phyloP scores from a whole-genome alignment of 2,113 vertebrate genomes.

The Solea senegalensis region DNA sequence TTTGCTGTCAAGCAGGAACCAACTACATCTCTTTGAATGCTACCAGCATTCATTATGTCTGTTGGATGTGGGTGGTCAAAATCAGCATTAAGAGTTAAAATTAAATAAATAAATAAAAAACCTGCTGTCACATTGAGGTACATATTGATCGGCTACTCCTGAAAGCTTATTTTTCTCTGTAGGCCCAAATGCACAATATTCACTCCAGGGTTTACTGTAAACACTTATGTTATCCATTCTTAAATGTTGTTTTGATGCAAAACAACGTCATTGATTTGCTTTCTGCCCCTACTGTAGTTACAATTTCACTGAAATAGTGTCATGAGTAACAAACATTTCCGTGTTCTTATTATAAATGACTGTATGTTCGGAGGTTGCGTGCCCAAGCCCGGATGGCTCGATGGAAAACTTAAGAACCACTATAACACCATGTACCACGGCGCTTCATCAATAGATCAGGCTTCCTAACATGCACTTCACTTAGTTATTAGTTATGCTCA shows the following conservation, averaged over 20 bases:
- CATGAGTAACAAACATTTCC: slow-evolving; percentile 31
- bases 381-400: no score
- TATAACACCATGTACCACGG: slow-evolving; percentile 20
- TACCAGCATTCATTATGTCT: background rate
- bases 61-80: background rate
- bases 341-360: slow-evolving; percentile 35
- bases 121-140: no score
- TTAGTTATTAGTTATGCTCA: slow-evolving; percentile 45
- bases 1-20: no score
- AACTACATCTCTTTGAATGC: background rate
- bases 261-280: background rate
- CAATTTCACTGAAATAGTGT: slow-evolving; percentile 21
- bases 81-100: background rate
- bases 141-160: background rate
- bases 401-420: no score
- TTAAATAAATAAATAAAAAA: no score
- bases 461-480: slow-evolving; percentile 23
- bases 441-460: slow-evolving; percentile 37
- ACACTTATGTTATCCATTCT: slow-evolving; percentile 28
- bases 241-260: slow-evolving; percentile 35
- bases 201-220: slow-evolving; percentile 26
- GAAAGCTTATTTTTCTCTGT: slow-evolving; percentile 7
- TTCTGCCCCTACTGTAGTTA: slow-evolving; percentile 7
- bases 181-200: slow-evolving; percentile 9
- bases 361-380: background rate